Evolutionary conservation across 2,113 vertebrate species (phyloP).

Genomic region (Microcebus jonahi): DNA sequence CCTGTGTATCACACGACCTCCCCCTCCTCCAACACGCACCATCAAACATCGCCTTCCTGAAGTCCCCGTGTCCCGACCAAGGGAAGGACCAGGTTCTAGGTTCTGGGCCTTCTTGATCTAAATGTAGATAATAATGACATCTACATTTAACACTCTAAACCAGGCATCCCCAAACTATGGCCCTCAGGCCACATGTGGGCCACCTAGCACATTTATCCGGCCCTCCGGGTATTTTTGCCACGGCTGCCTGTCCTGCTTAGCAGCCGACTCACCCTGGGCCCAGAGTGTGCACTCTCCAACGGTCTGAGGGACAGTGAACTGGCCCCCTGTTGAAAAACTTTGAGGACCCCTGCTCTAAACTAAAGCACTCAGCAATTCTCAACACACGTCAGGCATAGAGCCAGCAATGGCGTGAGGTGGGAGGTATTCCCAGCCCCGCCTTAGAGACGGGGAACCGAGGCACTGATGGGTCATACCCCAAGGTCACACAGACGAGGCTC

Average conservation of each 20-base stretch:
- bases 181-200: too few species aligned
- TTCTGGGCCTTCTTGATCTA: background rate
- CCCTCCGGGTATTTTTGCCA: too few species aligned
- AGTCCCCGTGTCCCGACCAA: background rate
- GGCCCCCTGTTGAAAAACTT: too few species aligned
- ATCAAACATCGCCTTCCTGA: background rate
- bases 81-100: background rate
- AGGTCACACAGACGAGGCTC: background rate
- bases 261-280: too few species aligned
- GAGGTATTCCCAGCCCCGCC: background rate
- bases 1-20: too few species aligned
- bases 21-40: background rate
- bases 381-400: accelerated
- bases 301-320: too few species aligned
- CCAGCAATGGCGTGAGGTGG: background rate
- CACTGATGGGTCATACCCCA: background rate
- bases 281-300: too few species aligned
- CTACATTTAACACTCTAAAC: background rate
- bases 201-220: too few species aligned
- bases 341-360: too few species aligned
- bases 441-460: background rate
- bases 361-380: background rate
- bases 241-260: too few species aligned
- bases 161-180: too few species aligned
- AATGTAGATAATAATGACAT: background rate